Base-by-base conservation (phyloP, 2,113 vertebrate species). In the Antennarius striatus region DNA sequence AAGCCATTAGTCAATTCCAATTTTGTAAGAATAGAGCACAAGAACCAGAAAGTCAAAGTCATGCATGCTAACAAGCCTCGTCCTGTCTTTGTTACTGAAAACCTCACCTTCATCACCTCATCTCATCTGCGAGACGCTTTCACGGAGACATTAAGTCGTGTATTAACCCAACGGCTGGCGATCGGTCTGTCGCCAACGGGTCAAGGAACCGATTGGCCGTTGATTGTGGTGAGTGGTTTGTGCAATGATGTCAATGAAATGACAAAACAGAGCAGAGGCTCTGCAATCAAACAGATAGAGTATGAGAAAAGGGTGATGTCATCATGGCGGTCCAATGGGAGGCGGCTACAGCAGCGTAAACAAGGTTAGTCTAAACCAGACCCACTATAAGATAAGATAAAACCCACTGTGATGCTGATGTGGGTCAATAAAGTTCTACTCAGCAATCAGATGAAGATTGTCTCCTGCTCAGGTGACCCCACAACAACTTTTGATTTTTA, bases 201-300 rank as follows among this genome's bases (percentile, higher is more conserved):
- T 68, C 8, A 45, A 30, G 2, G 11, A 46, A 47, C 69, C 54
- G 39, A 36, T 39, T 46, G 62, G 42, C 39, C 59, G 13, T 14
- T 49, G 11, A 28, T 11, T 22, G 13, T 52, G 28, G 0, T 60
- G 43, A 70, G 1, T 17, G 28, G 49, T 22, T 12, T n/a, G 16
- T 12, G 5, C 32, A 29, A 7, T 58, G 47, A 40, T 22, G 42
- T 14, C 45, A 17, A 7, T 60, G 16, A 60, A 11, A 48, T 10
- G 0, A 42, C 36, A 9, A 39, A 50, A 62, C 54, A 59, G 39
- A 17, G 36, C 0, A 14, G 10, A 45, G 0, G 15, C 4, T 28
- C 9, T 16, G 43, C 5, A 47, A 8, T 29, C 11, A 10, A 15
- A 22, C 47, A 48, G 22, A 22, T 22, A 22, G 14, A n/a, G 22